A percentile compares a stretch with the other conserved stretches of the same genome.
phyloP scores from a whole-genome alignment of 2,113 vertebrate species.

The Syrrhaptes paradoxus region DNA sequence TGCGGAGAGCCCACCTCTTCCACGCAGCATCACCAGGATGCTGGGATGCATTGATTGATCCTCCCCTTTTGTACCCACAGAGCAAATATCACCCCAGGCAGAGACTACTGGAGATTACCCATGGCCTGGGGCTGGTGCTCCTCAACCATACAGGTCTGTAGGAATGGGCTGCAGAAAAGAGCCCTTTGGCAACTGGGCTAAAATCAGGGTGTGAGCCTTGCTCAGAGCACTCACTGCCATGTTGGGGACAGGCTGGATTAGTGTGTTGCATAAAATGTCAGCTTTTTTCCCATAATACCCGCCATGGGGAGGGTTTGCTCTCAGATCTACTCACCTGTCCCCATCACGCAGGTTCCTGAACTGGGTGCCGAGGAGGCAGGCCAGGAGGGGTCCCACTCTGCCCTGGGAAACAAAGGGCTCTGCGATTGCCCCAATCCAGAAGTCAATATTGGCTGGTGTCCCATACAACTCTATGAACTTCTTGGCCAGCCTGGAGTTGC shows the following conservation, averaged over 20 bases:
- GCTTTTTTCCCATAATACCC: background rate
- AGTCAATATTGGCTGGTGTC: slow-evolving; percentile 84
- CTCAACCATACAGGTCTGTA: background rate
- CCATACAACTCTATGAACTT: slow-evolving; percentile 84
- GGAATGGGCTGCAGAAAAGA: background rate
- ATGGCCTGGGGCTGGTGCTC: background rate
- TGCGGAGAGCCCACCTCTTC: background rate
- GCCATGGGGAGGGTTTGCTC: background rate
- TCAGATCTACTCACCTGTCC: slow-evolving; percentile 70
- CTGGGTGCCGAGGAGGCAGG: slow-evolving; percentile 88
- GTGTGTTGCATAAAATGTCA: background rate
- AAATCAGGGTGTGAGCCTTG: background rate
- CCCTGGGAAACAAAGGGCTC: slow-evolving; percentile 82
- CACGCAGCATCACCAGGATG: background rate
- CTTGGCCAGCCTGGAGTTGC: slow-evolving; percentile 76
- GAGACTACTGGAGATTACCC: background rate
- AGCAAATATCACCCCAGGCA: background rate
- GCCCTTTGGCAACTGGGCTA: background rate
- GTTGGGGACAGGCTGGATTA: background rate
- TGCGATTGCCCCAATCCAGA: slow-evolving; percentile 88
- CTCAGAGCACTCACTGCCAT: background rate
- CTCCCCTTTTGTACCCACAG: background rate
- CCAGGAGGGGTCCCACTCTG: slow-evolving; percentile 85
- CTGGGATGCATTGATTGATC: background rate
- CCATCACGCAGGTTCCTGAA: slow-evolving; percentile 83